Base-by-base conservation (phyloP, 1,140 invertebrate species). In the Achatina immaculata region DNA sequence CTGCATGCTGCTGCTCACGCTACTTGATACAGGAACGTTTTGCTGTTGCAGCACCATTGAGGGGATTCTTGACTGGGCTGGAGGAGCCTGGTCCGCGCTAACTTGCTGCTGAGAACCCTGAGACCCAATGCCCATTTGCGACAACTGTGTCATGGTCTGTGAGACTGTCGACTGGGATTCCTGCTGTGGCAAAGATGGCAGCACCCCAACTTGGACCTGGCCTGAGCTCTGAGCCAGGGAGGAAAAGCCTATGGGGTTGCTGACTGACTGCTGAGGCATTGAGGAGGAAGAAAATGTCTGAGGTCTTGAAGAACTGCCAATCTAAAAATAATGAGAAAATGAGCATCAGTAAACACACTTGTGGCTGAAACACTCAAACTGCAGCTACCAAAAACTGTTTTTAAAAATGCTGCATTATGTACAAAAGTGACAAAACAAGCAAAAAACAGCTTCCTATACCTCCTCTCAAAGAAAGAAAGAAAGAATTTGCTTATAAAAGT, bases 1-100 rank as follows among this genome's bases (percentile, higher is more conserved):
- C 80, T 89, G 88, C 74, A 83, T 84, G 94, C 28, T 72, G 38
- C 21, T 55, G 38, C 19, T 78, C 58, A 68, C 28, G 34, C 40
- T 48, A n/a, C 11, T 51, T 65, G 48, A 55, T 9, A 62, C 36
- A 45, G 48, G 69, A 71, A 81, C 77, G 45, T 81, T 82, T 72
- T 80, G 72, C n/a, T 65, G 73, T 51, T 79, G 68, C 34, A 51
- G 75, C 48, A 81, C 66, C n/a, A 83, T 74, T 14, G 80, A 72
- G 51, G 65, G 43, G 19, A 80, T 80, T n/a, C 78, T 71, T 14
- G 83, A 82, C 84, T 85, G 84, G 14, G 83, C 65, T 21, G 81
- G 68, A 0, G 51, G 79, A 36, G 43, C 48, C 36, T 80, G 79
- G 4, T 78, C 65, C 55, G 51, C 51, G 62, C 36, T 45, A 34